Evolutionary conservation across 2,113 vertebrate genomes (phyloP).

Genomic region (Actinemys pallida): DNA sequence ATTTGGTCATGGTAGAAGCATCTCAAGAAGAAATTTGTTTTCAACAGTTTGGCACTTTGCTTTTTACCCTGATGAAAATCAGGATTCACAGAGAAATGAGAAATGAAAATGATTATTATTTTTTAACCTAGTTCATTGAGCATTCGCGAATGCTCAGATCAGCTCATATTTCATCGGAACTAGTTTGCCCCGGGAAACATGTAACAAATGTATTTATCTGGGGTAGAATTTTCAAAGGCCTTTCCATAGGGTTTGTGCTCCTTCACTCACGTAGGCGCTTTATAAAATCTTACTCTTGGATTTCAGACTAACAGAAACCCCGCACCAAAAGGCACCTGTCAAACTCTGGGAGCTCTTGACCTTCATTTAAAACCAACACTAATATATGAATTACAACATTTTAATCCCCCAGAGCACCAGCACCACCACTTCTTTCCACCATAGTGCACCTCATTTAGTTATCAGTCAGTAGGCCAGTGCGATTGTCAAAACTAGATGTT

Average conservation of each 20-base stretch:
- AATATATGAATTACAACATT: neutral
- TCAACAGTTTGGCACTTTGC: neutral
- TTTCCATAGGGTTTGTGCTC: accelerated
- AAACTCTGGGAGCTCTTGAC: neutral
- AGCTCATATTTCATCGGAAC: neutral
- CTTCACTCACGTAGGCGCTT: no score
- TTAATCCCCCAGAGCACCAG: accelerated
- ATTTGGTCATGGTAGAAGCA: neutral
- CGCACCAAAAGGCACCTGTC: neutral
- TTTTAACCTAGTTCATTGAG: neutral
- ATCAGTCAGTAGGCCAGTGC: neutral
- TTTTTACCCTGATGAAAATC: neutral
- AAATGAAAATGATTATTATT: neutral
- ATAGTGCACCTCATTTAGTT: neutral
- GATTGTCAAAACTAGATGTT: neutral
- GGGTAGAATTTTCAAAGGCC: neutral
- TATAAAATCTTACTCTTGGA: neutral
- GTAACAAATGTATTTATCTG: neutral
- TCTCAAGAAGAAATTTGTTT: neutral
- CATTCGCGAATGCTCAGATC: neutral
- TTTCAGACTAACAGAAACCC: neutral
- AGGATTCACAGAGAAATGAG: neutral
- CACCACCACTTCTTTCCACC: accelerated
- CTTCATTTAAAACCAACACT: accelerated
- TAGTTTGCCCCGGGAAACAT: neutral